phyloP scores from a whole-genome alignment of 2,113 vertebrate genomes.

The Nyctibius bracteatus region DNA sequence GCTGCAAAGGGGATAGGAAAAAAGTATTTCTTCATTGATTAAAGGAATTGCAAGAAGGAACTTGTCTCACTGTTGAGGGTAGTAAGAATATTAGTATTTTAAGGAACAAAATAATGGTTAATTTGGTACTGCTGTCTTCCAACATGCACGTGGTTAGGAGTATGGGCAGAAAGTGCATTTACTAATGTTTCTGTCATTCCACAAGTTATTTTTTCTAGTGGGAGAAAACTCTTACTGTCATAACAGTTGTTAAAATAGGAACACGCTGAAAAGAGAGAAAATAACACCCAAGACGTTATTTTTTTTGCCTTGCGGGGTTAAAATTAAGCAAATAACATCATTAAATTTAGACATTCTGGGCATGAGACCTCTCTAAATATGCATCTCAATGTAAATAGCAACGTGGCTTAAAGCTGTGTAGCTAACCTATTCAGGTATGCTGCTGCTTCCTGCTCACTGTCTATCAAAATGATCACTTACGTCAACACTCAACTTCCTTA shows the following conservation, averaged over 20 bases:
- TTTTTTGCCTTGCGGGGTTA: not conserved
- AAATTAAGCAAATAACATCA: not conserved
- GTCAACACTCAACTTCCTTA: not conserved
- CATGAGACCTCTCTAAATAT: not conserved
- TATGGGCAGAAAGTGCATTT: not conserved
- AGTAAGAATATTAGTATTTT: not conserved
- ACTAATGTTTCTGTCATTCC: not conserved
- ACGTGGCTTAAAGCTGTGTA: not conserved
- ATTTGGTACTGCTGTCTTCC: not conserved
- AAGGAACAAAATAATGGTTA: not conserved
- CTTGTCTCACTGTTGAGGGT: not conserved
- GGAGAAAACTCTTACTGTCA: not conserved
- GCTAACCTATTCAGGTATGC: not conserved
- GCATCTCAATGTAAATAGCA: not conserved
- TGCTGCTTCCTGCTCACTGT: not conserved
- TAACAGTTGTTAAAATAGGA: not conserved
- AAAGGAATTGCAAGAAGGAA: not conserved
- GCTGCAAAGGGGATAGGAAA: not conserved
- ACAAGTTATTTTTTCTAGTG: not conserved
- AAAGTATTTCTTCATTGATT: not conserved
- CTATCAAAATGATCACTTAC: not conserved
- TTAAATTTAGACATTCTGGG: not conserved
- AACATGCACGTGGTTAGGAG: not conserved
- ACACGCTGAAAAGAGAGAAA: not conserved
- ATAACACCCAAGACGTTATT: rapidly evolving